Base-by-base conservation (phyloP, 92 coral and sea anemone genomes). In the Ricordea florida region DNA sequence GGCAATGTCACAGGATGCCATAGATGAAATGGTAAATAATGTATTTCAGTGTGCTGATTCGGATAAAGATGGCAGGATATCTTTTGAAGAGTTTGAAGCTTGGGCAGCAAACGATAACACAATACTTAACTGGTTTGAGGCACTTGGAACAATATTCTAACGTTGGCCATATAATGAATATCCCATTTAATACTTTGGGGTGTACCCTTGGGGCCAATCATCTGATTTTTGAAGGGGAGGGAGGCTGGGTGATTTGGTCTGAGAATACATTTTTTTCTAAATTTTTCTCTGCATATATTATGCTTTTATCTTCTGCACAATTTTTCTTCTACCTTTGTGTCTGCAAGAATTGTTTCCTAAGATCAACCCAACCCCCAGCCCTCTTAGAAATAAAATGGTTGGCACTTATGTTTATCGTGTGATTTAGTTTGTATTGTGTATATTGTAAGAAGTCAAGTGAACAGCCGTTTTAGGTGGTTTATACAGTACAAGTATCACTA, bases 1-100 rank as follows among this genome's bases (percentile, higher is more conserved):
- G 43, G 99, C 97, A 10, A 96, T 96, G 99, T 96, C 99, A 3
- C 99, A 96, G 52, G 99, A 96, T 69, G 99, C 99, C 7, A 96
- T 96, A 51, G 96, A 96, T 57, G 99, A 96, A 62, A 96, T 96
- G 99, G 99, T 96, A 10, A 91, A 86, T 14, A 92, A 96, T 78
- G 93, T 96, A 9, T 96, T 96, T 51, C 74, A 73, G 31, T 78
- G 87, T 61, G 99, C 99, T 53, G 99, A 96, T 48, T 56, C 81
- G 14, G 90, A 96, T 41, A 72, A 80, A 27, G 97, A 96, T 71
- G 97, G 92, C 17, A 88, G 89, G 59, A 96, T 96, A 35, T 82
- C 97, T 22, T 92, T 85, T 76, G 96, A 96, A 25, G 99, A 96
- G 81, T 96, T 96, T 78, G 84, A 92, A 49, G 88, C 80, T 7